Percentiles rank a stretch among this genome's conserved stretches.
Evolutionary conservation across 1,140 invertebrate genomes (phyloP).

Genomic region (Orussus abietinus): DNA sequence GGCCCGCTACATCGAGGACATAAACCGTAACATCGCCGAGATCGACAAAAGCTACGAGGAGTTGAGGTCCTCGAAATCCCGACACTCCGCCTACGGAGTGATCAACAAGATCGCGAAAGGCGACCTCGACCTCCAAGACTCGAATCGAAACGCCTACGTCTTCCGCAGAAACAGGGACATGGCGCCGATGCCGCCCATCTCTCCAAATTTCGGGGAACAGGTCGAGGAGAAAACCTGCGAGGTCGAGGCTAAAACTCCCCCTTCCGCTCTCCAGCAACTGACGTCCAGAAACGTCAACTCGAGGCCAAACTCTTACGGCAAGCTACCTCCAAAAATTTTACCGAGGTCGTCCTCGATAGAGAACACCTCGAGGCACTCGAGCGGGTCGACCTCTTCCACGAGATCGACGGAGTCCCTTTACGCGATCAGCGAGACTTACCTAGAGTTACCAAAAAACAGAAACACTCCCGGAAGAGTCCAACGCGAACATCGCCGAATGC

Average conservation of each 20-base stretch:
- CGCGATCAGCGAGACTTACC: slow-evolving; percentile 35
- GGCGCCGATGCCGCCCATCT: slow-evolving; percentile 44
- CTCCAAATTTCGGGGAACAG: slow-evolving; percentile 21
- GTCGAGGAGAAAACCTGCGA: slow-evolving; percentile 8
- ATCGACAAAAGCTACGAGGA: slow-evolving; percentile 45
- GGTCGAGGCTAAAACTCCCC: neutral
- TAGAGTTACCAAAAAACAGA: slow-evolving; percentile 15
- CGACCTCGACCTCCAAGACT: slow-evolving; percentile 8
- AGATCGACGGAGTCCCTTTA: slow-evolving; percentile 42
- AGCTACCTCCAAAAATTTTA: slow-evolving; percentile 30
- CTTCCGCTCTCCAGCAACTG: slow-evolving; percentile 9
- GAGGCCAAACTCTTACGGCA: slow-evolving; percentile 32
- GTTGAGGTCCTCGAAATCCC: slow-evolving; percentile 20
- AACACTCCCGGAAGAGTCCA: no score
- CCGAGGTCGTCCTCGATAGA: slow-evolving; percentile 43
- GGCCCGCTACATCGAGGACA: slow-evolving; percentile 43
- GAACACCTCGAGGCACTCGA: slow-evolving; percentile 38
- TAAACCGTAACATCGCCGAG: slow-evolving; percentile 45
- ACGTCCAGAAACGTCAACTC: slow-evolving; percentile 12
- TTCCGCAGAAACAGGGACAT: slow-evolving; percentile 35
- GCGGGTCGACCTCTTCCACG: slow-evolving; percentile 39
- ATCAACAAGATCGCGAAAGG: slow-evolving; percentile 32
- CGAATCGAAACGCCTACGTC: slow-evolving; percentile 22
- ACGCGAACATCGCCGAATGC: no score
- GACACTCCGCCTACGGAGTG: slow-evolving; percentile 29